Evolutionary conservation across 1,140 invertebrate genomes (phyloP), one percentile per base, ranked within the genome.

Genomic region (Tetraneura akinire): DNA sequence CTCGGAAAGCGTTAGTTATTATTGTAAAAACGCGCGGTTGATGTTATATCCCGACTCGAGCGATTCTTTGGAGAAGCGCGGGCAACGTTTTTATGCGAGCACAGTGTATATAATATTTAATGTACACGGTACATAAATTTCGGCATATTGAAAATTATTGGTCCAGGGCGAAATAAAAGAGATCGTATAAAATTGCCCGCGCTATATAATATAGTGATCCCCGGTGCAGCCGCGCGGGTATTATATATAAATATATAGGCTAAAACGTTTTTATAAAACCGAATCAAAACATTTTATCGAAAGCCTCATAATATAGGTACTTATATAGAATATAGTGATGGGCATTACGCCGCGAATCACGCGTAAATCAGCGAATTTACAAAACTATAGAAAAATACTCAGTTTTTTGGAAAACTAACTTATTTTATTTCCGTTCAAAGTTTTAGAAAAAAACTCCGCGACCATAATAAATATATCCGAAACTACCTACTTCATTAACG

Each of bases 81-180:
- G 32, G n/a, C 3, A 66, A 21, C 32, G 10, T 37, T 42, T 64
- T 64, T 64, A 42, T 66, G 10, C 14, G 64, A 2, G n/a, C n/a
- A n/a, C n/a, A 10, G 26, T 60, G 1, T 60, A 23, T 21, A 55
- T 57, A 32, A 62, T 62, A 62, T 29, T 26, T 32, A 62, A 14
- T 14, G 8, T 23, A 21, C 13, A 16, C 29, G 42, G 47, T 49
- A 51, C 47, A 29, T 71, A 71, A 49, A 71, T 70, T 26, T 23
- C 68, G 18, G 8, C 47, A 11, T 18, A 71, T 71, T 71, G 68
- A 71, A 71, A 71, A 71, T 71, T 71, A 71, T 71, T 71, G n/a
- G 16, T 23, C 16, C 10, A 71, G 45, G 26, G 23, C n/a, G 23
- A 29, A 29, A 71, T 29, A 29, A 21, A 2, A n/a, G 47, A 8